phyloP scores from a whole-genome alignment of 2,888 invertebrate genomes.

The Campaea margaritaria region DNA sequence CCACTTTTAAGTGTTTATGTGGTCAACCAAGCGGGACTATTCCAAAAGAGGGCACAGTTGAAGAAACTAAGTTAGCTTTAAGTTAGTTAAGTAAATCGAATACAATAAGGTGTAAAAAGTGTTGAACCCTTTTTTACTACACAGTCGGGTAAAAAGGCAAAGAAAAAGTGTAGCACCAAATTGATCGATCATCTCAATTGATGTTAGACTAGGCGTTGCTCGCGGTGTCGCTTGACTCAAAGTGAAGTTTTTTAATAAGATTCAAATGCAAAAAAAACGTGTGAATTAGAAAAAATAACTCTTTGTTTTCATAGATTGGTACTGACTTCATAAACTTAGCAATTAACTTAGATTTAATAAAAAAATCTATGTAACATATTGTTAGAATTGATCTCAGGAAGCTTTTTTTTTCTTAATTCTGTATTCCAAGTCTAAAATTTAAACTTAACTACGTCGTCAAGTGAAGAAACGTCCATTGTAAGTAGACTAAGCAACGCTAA shows the following conservation, averaged over 20 bases:
- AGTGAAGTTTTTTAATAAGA: not conserved
- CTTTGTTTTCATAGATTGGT: no score
- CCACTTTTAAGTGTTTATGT: slow-evolving; percentile 27
- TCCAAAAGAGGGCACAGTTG: slow-evolving; percentile 5
- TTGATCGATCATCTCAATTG: slow-evolving; percentile 20
- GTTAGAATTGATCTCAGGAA: no score
- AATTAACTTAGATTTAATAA: no score
- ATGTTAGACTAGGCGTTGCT: not conserved
- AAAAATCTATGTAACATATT: no score
- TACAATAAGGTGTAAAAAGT: slow-evolving; percentile 14
- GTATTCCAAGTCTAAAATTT: no score
- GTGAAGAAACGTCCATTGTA: slow-evolving; percentile 79
- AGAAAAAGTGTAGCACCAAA: slow-evolving; percentile 18
- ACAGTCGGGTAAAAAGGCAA: slow-evolving; percentile 9
- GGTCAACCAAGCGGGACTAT: slow-evolving; percentile 41
- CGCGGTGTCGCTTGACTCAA: not conserved
- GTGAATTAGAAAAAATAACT: no score
- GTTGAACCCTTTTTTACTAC: slow-evolving; percentile 12
- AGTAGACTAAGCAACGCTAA: slow-evolving; percentile 73
- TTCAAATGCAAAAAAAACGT: no score
- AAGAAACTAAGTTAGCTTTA: not conserved
- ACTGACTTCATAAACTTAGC: no score
- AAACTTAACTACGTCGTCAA: slow-evolving; percentile 58
- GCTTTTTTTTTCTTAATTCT: no score
- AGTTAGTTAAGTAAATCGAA: slow-evolving; percentile 28